Evolutionary conservation across 2,888 invertebrate genomes (phyloP).

Genomic region (Adelphocoris suturalis): DNA sequence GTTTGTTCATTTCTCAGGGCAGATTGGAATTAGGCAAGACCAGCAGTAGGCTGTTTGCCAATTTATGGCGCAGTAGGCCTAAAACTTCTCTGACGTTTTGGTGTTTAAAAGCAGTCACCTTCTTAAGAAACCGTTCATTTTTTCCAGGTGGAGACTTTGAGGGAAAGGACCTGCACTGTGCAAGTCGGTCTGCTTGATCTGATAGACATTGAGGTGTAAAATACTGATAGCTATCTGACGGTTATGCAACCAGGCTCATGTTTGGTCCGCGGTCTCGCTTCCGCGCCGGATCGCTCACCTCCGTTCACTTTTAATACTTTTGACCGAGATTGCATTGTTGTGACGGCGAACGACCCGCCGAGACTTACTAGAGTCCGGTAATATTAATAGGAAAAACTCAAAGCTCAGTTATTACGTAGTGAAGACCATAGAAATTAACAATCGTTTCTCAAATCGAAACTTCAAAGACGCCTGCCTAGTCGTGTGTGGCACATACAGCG

Average conservation of each 20-base stretch:
- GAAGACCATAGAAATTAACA: too few species aligned
- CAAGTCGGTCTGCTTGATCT: not conserved
- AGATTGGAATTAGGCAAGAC: not conserved
- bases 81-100: not conserved
- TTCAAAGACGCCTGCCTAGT: too few species aligned
- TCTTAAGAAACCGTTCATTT: not conserved
- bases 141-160: not conserved
- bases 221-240: not conserved
- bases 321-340: not conserved
- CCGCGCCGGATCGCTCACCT: not conserved
- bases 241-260: not conserved
- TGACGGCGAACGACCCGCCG: not conserved
- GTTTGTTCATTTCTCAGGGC: not conserved
- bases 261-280: not conserved
- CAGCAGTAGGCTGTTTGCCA: not conserved
- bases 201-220: conserved; percentile 1
- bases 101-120: not conserved
- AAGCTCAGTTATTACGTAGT: too few species aligned
- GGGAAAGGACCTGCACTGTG: not conserved
- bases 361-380: too few species aligned
- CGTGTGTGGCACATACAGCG: too few species aligned
- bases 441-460: too few species aligned
- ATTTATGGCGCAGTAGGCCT: not conserved
- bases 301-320: not conserved
- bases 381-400: too few species aligned